phyloP scores from a whole-genome alignment of 2,797 vertebrate species.

The Neosilurus mollespiculum region DNA sequence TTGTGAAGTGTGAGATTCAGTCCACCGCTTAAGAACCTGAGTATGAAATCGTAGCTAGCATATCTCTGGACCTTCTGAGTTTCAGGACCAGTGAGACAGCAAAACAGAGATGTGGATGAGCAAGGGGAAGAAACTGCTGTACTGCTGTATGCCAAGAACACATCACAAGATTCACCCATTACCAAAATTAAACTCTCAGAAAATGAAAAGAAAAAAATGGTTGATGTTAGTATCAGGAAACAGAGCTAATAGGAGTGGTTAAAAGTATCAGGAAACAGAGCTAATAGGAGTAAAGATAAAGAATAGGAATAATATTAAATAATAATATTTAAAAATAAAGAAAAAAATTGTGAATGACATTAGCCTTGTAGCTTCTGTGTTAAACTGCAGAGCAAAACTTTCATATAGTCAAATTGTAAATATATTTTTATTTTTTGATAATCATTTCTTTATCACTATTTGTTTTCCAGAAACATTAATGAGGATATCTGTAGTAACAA shows the following conservation, averaged over 20 bases:
- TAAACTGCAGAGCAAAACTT: neutral
- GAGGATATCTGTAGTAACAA: neutral
- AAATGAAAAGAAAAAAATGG: too few species aligned
- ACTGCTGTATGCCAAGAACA: neutral
- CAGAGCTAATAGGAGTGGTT: neutral
- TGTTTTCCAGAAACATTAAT: neutral
- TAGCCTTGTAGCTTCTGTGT: neutral
- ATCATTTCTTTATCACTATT: neutral
- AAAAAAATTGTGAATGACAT: neutral
- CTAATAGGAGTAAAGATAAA: too few species aligned
- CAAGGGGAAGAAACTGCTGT: neutral
- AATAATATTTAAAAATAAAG: neutral
- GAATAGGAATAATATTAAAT: too few species aligned
- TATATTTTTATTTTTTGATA: neutral
- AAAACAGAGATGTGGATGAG: neutral
- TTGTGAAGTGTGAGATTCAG: too few species aligned
- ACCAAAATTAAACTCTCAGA: neutral
- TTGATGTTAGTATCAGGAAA: neutral
- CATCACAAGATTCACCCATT: neutral
- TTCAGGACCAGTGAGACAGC: neutral
- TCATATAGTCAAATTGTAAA: neutral
- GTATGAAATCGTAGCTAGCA: neutral
- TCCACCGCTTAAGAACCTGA: neutral
- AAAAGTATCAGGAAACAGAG: too few species aligned
- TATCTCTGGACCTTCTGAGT: neutral